Evolutionary conservation across 30 jellyfish, hydroid and myxozoan genomes (phyloP), one percentile per base, ranked within the genome.

Genomic region (Cassiopea xamachana): DNA sequence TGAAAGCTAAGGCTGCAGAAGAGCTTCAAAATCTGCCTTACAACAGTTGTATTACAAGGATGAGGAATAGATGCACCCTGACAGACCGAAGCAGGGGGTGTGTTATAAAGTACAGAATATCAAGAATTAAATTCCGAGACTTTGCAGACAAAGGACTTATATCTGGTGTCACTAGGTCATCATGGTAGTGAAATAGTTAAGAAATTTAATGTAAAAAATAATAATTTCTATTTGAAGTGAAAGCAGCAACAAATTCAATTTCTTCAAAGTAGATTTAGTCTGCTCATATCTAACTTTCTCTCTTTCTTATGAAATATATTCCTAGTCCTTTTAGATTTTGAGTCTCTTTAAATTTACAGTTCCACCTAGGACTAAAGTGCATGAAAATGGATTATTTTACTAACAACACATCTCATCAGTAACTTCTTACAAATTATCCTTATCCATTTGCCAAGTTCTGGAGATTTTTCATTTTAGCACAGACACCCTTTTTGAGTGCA

Each of bases 101-200:
- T 60, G 97, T 89, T 0, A 69, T 79, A 8, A 82, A 90, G 70
- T 95, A 95, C 77, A 82, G 99, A 83, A 95, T 95, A n/a, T 95
- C 99, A 17, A 91, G 99, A 80, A 95, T 95, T 3, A 82, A 87
- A 87, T 95, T 91, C 55, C 82, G 99, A 62, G 97, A 95, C 79
- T 95, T 86, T 88, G 99, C 97, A 12, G 99, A 95, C 48, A 95
- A 91, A 80, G 99, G 98, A 58, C 92, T 91, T 15, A 91, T 95
- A 39, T 87, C 99, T 75, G 99, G 99, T 73, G 81, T 71, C 14
- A 90, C 97, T 18, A 91, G 90, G 73, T 95, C 99, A 1, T 69
- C 89, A 18, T 95, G 99, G 99, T 95, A 91, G 91, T 17, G 61
- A 13, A 50, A 59, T 51, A 9, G 10, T 80, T 17, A 48, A 7